A percentile compares a stretch with the other conserved stretches of the same genome.
Evolutionary conservation across 2,888 invertebrate species (phyloP).

Genomic region (Papilio gigon): DNA sequence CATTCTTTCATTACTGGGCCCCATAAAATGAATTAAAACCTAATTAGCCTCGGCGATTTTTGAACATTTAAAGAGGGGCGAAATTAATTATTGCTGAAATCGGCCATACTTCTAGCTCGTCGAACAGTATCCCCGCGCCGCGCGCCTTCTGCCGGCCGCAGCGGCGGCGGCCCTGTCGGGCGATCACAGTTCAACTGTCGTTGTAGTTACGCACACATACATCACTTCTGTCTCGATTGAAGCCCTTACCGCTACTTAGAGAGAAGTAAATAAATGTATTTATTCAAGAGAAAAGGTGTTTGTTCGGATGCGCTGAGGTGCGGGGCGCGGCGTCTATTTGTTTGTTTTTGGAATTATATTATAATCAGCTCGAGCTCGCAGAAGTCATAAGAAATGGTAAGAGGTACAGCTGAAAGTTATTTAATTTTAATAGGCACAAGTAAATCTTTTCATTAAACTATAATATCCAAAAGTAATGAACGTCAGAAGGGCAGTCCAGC

Average conservation of each 20-base stretch:
- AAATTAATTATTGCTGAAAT: slow-evolving; percentile 80
- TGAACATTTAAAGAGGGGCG: slow-evolving; percentile 80
- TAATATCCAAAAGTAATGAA: slow-evolving; percentile 53
- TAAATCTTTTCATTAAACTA: slow-evolving; percentile 27
- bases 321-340: too few species aligned
- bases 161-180: background rate
- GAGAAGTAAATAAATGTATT: too few species aligned
- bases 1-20: slow-evolving; percentile 75
- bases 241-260: too few species aligned
- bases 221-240: too few species aligned
- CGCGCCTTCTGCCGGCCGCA: slow-evolving; percentile 43
- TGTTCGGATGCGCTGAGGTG: too few species aligned
- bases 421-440: slow-evolving; percentile 1
- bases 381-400: too few species aligned
- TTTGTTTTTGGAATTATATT: too few species aligned
- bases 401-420: background rate
- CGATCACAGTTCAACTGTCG: too few species aligned
- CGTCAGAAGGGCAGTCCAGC: slow-evolving; percentile 49
- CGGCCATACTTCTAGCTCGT: slow-evolving; percentile 77
- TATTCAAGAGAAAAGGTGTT: too few species aligned
- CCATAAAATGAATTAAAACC: slow-evolving; percentile 82
- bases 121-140: slow-evolving; percentile 68
- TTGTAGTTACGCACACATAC: too few species aligned
- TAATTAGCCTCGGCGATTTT: slow-evolving; percentile 81
- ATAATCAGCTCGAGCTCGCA: too few species aligned